A percentile compares a stretch with the other conserved stretches of the same genome.
These are phyloP conservation scores for Phasianus colchicus DNA, from an alignment of 2,113 vertebrate species.

Conservation along the genomic window DNA sequence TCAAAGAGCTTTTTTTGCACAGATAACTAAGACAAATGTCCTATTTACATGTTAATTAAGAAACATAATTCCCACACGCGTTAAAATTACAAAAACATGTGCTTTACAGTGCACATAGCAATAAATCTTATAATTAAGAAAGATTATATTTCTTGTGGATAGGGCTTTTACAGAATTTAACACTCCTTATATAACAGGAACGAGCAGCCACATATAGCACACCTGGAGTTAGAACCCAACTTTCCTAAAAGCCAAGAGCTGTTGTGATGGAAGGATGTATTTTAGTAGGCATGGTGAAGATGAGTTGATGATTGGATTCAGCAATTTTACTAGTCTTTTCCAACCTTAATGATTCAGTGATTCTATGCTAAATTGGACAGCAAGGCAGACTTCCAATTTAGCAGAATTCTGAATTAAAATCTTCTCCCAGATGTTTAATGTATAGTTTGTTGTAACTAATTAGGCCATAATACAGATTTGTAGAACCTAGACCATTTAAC, in stretches of 20 bases:
- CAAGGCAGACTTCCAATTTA: background rate
- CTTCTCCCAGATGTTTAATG: background rate
- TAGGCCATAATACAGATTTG: background rate
- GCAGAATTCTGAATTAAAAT: background rate
- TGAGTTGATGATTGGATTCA: too few species aligned
- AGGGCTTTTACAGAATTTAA: background rate
- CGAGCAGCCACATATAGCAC: background rate
- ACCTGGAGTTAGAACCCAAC: background rate
- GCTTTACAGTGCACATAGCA: conserved; percentile 6
- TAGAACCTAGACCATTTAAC: background rate
- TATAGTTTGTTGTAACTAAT: background rate
- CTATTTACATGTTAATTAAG: conserved; percentile 67
- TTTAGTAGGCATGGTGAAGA: too few species aligned
- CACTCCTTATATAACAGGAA: background rate
- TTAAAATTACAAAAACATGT: conserved; percentile 15
- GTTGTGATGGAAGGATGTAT: background rate
- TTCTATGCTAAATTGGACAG: background rate
- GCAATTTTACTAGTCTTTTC: too few species aligned
- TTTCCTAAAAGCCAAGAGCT: background rate
- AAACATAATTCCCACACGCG: background rate
- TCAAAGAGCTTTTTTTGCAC: conserved; percentile 37
- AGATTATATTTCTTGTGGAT: background rate
- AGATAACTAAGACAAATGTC: conserved; percentile 60
- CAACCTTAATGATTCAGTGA: too few species aligned
- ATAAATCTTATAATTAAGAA: conserved; percentile 45